Base-by-base conservation (phyloP, 2,888 invertebrate genomes). In the Miltochrista miniata region DNA sequence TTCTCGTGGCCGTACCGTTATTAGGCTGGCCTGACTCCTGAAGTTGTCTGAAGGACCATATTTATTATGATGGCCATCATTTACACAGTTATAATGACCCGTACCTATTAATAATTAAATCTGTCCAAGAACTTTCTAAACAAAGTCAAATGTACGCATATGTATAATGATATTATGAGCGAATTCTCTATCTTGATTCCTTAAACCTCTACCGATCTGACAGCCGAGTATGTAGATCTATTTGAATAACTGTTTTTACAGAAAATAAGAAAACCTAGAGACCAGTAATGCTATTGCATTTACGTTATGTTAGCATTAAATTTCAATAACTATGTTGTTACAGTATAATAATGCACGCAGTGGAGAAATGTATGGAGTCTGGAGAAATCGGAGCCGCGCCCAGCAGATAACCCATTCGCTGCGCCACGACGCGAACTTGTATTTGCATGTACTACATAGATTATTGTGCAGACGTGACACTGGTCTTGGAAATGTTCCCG, bases 391-490 rank as follows among this genome's bases (percentile, higher is more conserved):
- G 57, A 66, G 64, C 67, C 71, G 59, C 64, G 64, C 72, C 61
- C 64, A 39, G 45, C 60, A 78, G 85, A 86, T 85, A 85, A 81
- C 74, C 59, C 72, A 66, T 68, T 64, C 71, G 29, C 30, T 30
- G 40, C 31, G 18, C 31, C 11, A 11, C 40, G 64, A 57, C 77
- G 74, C 76, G 66, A 68, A 70, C 67, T 67, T 68, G 68, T 65
- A 85, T 85, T 85, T 84, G 81, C 85, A 85, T 85, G 71, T 49
- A 37, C 24, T 46, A 36, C 73, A 67, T 60, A 74, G 78, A 74
- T 46, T 59, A 67, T 43, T 33, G 0, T 0, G 12, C 4, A 68
- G 68, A 68, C 0, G 29, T 18, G 36, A 35, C 37, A 40, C 12
- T 2, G 5, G 7, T 1, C 18, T 42, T 30, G 9, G 15, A 43